Conservation (phyloP, 2,113 vertebrate species). For the western clawed frog (Xenopus tropicalis) region UCB_Xtro_10.0 CM004447.2:22650501-22651000, state of each 20-base stretch:
- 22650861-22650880: conserved; percentile 24
- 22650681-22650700: not conserved
- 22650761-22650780: not conserved
- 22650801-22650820: not conserved
- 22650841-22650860: not conserved
- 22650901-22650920: conserved; percentile 30
- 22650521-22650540: not conserved
- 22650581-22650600: not conserved
- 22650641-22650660: not conserved
- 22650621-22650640: not conserved
- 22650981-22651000: conserved; percentile 6
- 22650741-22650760: not conserved
- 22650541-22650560: not conserved
- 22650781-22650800: not conserved
- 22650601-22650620: not conserved
- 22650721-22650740: not conserved
- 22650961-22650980: conserved; percentile 33
- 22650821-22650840: conserved; percentile 19
- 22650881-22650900: conserved; percentile 13
- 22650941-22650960: conserved; percentile 26
- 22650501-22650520: not conserved
- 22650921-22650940: conserved; percentile 44
- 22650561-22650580: not conserved
- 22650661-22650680: not conserved
- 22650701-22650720: not conserved